These are phyloP conservation scores for Typhlichthys eigenmanni DNA, from an alignment of 2,797 vertebrate genomes.

Conservation along the genomic window DNA sequence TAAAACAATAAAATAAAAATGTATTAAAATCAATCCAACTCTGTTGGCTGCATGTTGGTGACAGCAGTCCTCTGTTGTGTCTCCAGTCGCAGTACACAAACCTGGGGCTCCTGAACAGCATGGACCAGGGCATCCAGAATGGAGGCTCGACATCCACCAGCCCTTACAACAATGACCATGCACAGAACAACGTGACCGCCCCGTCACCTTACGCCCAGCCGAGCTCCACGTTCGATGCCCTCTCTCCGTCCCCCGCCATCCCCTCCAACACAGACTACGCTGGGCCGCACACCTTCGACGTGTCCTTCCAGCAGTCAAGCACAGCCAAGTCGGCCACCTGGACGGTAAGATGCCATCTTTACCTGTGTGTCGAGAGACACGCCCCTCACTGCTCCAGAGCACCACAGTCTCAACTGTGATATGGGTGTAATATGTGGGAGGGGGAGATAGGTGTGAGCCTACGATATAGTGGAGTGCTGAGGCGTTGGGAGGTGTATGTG, in stretches of 20 bases:
- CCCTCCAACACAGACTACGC: constrained; percentile 99
- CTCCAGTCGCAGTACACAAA: constrained; percentile 90
- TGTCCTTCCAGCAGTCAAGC: constrained; percentile 98
- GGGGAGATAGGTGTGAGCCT: too few relatives aligned
- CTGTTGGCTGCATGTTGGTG: too few relatives aligned
- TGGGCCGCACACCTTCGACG: constrained; percentile 95
- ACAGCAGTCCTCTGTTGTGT: constrained; percentile 11
- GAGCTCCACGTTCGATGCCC: constrained; percentile 96
- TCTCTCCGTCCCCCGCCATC: constrained; percentile 97
- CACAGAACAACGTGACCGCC: constrained; percentile 92
- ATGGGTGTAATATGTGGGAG: too few relatives aligned
- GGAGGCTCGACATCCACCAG: constrained; percentile 96
- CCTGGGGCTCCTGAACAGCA: constrained; percentile 97
- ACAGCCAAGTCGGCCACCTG: constrained; percentile 98
- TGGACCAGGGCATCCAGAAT: constrained; percentile 98
- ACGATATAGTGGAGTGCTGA: too few relatives aligned
- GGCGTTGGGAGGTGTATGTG: too few relatives aligned
- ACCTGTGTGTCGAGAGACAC: background rate
- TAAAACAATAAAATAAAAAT: too few relatives aligned
- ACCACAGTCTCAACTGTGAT: background rate
- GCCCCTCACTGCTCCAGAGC: too few relatives aligned
- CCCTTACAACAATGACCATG: constrained; percentile 94
- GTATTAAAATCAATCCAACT: too few relatives aligned
- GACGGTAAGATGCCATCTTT: constrained; percentile 85
- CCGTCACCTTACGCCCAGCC: constrained; percentile 97